These are phyloP conservation scores for Tamias sibiricus DNA, from an alignment of 2,113 vertebrate genomes.

Conservation along the genomic window DNA sequence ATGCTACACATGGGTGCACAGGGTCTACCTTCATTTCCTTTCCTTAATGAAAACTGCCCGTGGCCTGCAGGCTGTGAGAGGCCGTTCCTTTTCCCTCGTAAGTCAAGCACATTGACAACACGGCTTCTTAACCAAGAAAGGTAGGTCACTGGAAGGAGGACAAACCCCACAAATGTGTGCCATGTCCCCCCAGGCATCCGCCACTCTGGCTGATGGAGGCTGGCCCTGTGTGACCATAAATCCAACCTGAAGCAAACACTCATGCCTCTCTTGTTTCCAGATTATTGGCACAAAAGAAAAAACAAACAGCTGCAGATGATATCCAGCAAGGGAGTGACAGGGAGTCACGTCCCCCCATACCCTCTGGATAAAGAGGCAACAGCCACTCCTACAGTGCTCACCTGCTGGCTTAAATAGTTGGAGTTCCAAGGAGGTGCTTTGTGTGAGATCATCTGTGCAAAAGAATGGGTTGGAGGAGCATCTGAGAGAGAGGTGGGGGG, in stretches of 20 bases:
- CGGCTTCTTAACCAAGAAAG: conserved; percentile 9
- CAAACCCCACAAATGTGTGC: not conserved
- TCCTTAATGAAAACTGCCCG: not conserved
- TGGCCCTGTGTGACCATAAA: not conserved
- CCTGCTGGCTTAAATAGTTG: not conserved
- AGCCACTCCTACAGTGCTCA: not conserved
- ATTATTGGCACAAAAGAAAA: conserved; percentile 1
- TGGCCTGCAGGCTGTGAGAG: not conserved
- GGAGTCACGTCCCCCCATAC: not conserved
- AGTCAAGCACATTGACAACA: not conserved
- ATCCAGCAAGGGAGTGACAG: not conserved
- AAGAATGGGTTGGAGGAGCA: not conserved
- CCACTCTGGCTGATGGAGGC: not conserved
- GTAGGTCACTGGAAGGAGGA: not conserved
- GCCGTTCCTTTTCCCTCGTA: not conserved
- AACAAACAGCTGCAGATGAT: not conserved
- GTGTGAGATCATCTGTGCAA: not conserved
- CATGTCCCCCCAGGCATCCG: not conserved
- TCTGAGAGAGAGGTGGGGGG: not conserved
- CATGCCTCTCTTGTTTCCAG: not conserved
- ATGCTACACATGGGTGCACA: accelerated
- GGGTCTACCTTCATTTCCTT: not conserved
- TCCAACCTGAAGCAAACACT: not conserved
- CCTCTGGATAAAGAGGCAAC: not conserved
- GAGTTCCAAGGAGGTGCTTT: not conserved